phyloP scores from a whole-genome alignment of 1,140 invertebrate species.

The Orchestia grillus region DNA sequence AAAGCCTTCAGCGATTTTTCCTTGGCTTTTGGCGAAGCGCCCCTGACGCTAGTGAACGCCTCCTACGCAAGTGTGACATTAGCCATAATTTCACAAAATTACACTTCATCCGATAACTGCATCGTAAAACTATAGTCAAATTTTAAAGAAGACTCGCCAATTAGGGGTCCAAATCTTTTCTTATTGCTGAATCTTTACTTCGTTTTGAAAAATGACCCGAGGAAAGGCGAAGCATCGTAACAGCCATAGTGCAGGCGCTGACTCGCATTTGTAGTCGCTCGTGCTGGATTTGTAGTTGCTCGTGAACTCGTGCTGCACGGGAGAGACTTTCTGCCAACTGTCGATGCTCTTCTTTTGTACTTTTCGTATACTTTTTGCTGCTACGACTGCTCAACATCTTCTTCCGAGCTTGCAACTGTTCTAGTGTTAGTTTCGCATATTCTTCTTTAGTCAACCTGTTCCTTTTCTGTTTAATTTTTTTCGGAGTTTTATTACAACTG shows the following conservation, averaged over 20 bases:
- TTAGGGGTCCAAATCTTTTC: not conserved
- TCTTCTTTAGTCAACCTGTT: not conserved
- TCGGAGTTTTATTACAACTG: not conserved
- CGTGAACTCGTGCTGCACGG: not conserved
- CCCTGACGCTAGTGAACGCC: not conserved
- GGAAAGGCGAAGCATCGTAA: not conserved
- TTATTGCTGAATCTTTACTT: not conserved
- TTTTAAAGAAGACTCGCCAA: not conserved
- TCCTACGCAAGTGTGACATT: not conserved
- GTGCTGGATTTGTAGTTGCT: not conserved
- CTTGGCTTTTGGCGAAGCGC: not conserved
- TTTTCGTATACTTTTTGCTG: not conserved
- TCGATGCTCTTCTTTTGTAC: not conserved
- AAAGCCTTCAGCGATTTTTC: no score
- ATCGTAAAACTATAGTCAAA: no score
- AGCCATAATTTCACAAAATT: not conserved
- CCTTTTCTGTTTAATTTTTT: not conserved
- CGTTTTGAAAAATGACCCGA: not conserved
- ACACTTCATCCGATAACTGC: no score
- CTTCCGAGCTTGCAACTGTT: not conserved
- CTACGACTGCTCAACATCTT: not conserved
- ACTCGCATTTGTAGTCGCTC: not conserved
- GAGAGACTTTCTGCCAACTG: not conserved
- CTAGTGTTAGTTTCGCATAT: not conserved
- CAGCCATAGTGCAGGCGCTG: not conserved